phyloP scores from a whole-genome alignment of 2,888 invertebrate genomes.

The Ochropleura plecta region DNA sequence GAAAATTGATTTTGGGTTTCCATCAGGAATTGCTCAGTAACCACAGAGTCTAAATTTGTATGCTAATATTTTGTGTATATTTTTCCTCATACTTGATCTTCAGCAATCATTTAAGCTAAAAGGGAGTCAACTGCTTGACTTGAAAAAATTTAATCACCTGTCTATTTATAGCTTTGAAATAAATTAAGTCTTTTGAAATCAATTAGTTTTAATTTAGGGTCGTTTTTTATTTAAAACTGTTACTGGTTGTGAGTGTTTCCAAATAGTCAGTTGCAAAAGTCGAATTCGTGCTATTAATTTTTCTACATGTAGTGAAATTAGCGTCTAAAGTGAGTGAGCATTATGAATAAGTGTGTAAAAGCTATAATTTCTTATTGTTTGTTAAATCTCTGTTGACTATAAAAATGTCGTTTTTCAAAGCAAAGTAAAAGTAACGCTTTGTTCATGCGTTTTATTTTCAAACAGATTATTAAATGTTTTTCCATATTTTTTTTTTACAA shows the following conservation, averaged over 20 bases:
- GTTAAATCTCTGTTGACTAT: neutral
- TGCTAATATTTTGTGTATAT: neutral
- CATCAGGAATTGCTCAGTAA: too few relatives aligned
- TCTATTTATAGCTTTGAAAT: neutral
- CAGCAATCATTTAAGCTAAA: neutral
- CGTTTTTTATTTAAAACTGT: neutral
- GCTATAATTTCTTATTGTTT: constrained; percentile 6
- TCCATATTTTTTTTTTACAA: neutral
- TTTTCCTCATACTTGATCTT: neutral
- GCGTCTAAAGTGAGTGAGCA: constrained; percentile 1
- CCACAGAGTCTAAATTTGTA: too few relatives aligned
- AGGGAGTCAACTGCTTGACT: neutral
- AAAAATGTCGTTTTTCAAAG: neutral
- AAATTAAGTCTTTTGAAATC: neutral
- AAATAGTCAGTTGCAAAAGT: neutral
- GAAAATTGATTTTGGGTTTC: too few relatives aligned
- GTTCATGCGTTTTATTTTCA: neutral
- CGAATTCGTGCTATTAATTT: neutral
- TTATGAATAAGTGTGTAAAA: neutral
- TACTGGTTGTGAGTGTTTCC: neutral
- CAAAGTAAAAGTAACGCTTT: neutral
- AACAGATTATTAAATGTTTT: neutral
- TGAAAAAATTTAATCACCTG: neutral
- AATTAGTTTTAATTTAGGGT: neutral
- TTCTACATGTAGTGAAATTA: constrained; percentile 12